Base-by-base conservation (phyloP, 2,797 vertebrate genomes). In the Pipistrellus pygmaeus region DNA sequence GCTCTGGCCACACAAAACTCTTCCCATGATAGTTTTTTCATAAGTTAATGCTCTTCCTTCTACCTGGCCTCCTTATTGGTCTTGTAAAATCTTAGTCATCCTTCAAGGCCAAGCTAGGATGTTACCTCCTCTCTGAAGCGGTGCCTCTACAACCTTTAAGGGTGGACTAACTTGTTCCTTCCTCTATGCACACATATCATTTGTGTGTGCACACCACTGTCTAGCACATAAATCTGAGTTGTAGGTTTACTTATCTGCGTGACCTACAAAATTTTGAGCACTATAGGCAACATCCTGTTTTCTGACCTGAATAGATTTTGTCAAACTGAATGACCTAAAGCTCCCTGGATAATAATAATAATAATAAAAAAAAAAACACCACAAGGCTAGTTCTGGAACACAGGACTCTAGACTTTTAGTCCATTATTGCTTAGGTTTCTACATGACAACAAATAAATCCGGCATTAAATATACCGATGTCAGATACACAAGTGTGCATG, bases 241-340 rank as follows among this genome's bases (percentile, higher is more conserved):
- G 23, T 46, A 92, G 21, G 57, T 57, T 90, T 91, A 80, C 7
- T 4, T 73, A n/a, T 85, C 27, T 73, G 5, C 68, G 57, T 68
- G 72, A 89, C 68, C 83, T 83, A 68, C 4, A 95, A 89, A 93
- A 32, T 35, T 48, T 72, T 73, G 30, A 85, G 51, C n/a, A 66
- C 46, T 75, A 32, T 25, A 44, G 13, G 8, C 25, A 72, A 83
- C 27, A 57, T 73, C 13, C 53, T 21, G 1, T 2, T 15, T 18
- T 23, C 21, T 51, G 57, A 77, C 72, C 78, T 84, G 71, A 96
- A 86, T 82, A 96, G 32, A 75, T 69, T 78, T 93, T 94, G 68
- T 87, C 9, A 9, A 84, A 80, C 27, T 60, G 48, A 94, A 85
- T 76, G 32, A 66, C 23, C 83, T n/a, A 51, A 68, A 69, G 30